These are phyloP conservation scores for Cyphomyrus discorhynchus DNA, from an alignment of 2,113 vertebrate genomes.

Conservation along the genomic window DNA sequence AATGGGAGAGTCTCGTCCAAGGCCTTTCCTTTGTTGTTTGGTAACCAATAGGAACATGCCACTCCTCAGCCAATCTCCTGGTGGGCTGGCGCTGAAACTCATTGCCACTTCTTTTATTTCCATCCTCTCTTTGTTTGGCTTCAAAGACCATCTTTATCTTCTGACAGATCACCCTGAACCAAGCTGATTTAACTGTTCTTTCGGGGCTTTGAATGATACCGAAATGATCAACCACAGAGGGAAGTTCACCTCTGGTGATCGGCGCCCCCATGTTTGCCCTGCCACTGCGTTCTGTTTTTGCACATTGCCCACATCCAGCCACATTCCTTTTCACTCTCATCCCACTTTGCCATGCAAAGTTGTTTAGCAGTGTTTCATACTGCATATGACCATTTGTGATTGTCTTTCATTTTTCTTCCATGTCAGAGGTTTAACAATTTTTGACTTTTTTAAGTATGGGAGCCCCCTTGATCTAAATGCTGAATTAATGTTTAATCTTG, in stretches of 20 bases:
- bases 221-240: not conserved
- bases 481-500: constrained; percentile 9
- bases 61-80: not conserved
- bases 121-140: not conserved
- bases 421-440: not conserved
- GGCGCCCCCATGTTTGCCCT: not conserved
- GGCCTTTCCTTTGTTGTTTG: constrained; percentile 8
- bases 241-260: not conserved
- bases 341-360: not conserved
- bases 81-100: not conserved
- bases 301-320: not conserved
- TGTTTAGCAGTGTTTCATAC: not conserved
- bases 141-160: constrained; percentile 9
- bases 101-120: not conserved
- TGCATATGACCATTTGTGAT: not conserved
- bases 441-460: not conserved
- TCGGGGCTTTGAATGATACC: not conserved
- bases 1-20: not conserved
- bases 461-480: not conserved
- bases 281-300: not conserved
- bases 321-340: not conserved
- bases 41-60: not conserved
- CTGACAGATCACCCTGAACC: constrained; percentile 1
- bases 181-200: not conserved
- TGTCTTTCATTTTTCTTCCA: not conserved